These are phyloP conservation scores for Drosophila setifemur DNA, from an alignment of 1,140 invertebrate genomes.

Conservation along the genomic window DNA sequence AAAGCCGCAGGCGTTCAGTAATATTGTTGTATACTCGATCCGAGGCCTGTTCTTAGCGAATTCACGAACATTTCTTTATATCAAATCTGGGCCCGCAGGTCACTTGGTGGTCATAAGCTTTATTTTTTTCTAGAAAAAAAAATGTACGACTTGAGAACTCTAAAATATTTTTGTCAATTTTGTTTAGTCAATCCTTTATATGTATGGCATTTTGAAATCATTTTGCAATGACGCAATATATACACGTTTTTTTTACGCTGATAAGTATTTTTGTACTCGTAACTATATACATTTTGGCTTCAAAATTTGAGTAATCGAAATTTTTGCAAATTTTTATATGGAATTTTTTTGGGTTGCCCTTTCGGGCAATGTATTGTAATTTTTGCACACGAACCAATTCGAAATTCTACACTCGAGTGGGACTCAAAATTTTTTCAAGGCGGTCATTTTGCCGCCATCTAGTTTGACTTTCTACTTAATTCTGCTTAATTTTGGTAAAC, in stretches of 20 bases:
- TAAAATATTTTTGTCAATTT: not conserved
- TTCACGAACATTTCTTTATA: slow-evolving; percentile 11
- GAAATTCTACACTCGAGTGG: slow-evolving; percentile 9
- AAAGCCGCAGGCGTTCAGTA: slow-evolving; percentile 9
- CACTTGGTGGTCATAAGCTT: slow-evolving; percentile 5
- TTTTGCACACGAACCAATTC: slow-evolving; percentile 18
- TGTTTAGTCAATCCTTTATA: too few relatives aligned
- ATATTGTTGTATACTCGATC: not conserved
- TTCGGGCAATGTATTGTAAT: slow-evolving; percentile 35
- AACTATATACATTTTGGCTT: slow-evolving; percentile 46
- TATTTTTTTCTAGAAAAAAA: slow-evolving; percentile 2
- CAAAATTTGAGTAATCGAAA: slow-evolving; percentile 38
- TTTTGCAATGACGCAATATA: slow-evolving; percentile 52
- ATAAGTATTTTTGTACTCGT: slow-evolving; percentile 48
- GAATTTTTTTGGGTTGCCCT: not conserved
- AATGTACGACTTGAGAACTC: not conserved
- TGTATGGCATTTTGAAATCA: slow-evolving; percentile 37
- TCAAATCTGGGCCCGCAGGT: slow-evolving; percentile 8
- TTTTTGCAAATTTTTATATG: slow-evolving; percentile 29
- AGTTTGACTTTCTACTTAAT: slow-evolving; percentile 6
- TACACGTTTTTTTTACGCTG: slow-evolving; percentile 34
- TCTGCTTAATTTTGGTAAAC: slow-evolving; percentile 30
- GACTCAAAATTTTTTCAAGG: slow-evolving; percentile 4
- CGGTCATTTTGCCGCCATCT: slow-evolving; percentile 3
- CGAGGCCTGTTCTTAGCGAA: slow-evolving; percentile 6